Evolutionary conservation across 2,797 vertebrate species (phyloP).

Genomic region (Sebastolobus alascanus): DNA sequence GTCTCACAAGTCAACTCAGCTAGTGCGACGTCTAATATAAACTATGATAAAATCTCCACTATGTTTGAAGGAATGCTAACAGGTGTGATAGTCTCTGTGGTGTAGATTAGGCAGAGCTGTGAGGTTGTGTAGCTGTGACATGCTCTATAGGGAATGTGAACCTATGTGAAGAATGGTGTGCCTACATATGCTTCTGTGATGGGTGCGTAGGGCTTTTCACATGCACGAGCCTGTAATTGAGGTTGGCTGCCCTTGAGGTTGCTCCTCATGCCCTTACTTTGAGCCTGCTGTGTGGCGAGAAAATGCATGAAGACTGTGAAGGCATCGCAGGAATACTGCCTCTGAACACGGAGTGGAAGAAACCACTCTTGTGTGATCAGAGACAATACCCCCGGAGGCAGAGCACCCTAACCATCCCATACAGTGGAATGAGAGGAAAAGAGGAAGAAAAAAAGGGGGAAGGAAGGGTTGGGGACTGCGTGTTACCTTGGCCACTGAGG

Average conservation of each 20-base stretch:
- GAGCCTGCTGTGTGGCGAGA: constrained; percentile 74
- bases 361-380: constrained; percentile 51
- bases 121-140: constrained; percentile 74
- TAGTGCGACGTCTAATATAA: constrained; percentile 25
- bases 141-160: constrained; percentile 75
- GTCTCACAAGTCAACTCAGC: constrained; percentile 21
- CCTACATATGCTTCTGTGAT: constrained; percentile 43
- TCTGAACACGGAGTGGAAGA: constrained; percentile 45
- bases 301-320: constrained; percentile 73
- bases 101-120: constrained; percentile 50
- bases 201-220: constrained; percentile 51
- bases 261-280: constrained; percentile 84
- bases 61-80: constrained; percentile 67
- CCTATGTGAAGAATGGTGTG: constrained; percentile 53
- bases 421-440: constrained; percentile 75
- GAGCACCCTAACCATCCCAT: constrained; percentile 68
- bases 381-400: constrained; percentile 74
- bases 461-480: constrained; percentile 23
- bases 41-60: constrained; percentile 79
- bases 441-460: constrained; percentile 57
- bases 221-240: constrained; percentile 68
- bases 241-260: constrained; percentile 72
- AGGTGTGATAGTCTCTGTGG: constrained; percentile 29
- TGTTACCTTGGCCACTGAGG: constrained; percentile 95
- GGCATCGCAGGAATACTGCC: constrained; percentile 72